phyloP scores from a whole-genome alignment of 2,113 vertebrate genomes.

The Myocastor coypus region DNA sequence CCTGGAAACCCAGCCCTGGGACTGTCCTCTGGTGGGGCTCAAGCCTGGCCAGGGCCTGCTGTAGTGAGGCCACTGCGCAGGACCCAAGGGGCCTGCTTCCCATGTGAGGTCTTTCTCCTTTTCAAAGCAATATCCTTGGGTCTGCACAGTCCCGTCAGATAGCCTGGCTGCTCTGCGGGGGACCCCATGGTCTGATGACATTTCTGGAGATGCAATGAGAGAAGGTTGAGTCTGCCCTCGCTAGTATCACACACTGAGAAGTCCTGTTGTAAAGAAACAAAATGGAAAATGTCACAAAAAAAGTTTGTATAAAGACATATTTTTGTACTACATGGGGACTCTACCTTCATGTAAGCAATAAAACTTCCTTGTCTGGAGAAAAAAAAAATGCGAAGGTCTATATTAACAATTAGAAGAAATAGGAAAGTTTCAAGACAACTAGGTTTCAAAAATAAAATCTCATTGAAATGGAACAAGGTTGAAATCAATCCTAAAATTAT shows the following conservation, averaged over 20 bases:
- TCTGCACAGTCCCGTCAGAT: slow-evolving; percentile 67
- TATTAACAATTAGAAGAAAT: no score
- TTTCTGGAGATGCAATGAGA: slow-evolving; percentile 72
- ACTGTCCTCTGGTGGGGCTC: slow-evolving; percentile 46
- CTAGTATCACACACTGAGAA: slow-evolving; percentile 79
- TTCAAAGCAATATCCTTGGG: slow-evolving; percentile 86
- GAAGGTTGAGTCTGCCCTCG: slow-evolving; percentile 80
- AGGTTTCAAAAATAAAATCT: no score
- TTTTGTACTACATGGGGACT: slow-evolving; percentile 98
- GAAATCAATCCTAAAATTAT: no score
- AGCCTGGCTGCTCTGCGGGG: slow-evolving; percentile 59
- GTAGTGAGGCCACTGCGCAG: neutral
- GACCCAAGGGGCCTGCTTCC: slow-evolving; percentile 1
- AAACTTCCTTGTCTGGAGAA: slow-evolving; percentile 91
- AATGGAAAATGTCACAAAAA: slow-evolving; percentile 89
- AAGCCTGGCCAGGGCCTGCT: neutral
- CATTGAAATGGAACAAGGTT: no score
- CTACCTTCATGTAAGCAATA: slow-evolving; percentile 99
- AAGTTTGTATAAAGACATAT: slow-evolving; percentile 99
- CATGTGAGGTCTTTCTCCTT: slow-evolving; percentile 47
- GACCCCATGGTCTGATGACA: slow-evolving; percentile 7
- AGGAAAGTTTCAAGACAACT: no score
- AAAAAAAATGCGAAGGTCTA: no score
- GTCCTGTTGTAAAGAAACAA: slow-evolving; percentile 89
- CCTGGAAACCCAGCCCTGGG: slow-evolving; percentile 44